These are phyloP conservation scores for Hydraecia micacea DNA, from an alignment of 2,888 invertebrate genomes.

Conservation along the genomic window DNA sequence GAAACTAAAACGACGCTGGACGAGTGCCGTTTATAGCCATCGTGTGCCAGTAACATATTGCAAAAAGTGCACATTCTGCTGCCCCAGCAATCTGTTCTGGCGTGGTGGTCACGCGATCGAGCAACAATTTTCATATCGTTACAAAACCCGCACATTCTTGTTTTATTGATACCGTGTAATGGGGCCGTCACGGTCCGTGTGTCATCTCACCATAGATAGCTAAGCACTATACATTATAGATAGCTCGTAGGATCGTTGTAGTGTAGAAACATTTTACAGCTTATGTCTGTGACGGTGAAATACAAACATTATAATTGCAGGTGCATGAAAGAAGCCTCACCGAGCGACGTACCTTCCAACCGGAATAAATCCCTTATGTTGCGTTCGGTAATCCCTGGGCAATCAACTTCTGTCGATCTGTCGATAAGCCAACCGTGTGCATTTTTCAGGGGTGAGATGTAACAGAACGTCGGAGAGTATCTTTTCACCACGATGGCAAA, in stretches of 20 bases:
- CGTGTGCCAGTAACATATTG: neutral
- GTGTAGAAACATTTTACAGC: neutral
- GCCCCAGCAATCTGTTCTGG: neutral
- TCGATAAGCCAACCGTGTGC: neutral
- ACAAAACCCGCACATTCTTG: constrained; percentile 30
- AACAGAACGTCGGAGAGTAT: neutral
- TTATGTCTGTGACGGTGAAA: neutral
- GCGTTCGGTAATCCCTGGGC: neutral
- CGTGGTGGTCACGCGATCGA: constrained; percentile 4
- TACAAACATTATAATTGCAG: neutral
- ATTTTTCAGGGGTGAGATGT: neutral
- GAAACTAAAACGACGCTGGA: neutral
- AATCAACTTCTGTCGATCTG: neutral
- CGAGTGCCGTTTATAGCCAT: neutral
- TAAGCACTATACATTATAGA: neutral
- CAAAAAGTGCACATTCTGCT: constrained; percentile 8
- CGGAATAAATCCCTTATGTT: too few species aligned
- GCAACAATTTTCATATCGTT: constrained; percentile 45
- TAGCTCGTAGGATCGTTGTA: neutral
- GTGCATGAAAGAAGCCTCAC: neutral
- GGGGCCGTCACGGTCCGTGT: neutral
- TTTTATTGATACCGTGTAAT: constrained; percentile 31
- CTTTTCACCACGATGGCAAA: neutral
- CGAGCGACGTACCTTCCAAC: too few species aligned
- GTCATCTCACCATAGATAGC: neutral